These are phyloP conservation scores for Alligator sinensis DNA, from an alignment of 2,113 vertebrate species.

Conservation along the genomic window DNA sequence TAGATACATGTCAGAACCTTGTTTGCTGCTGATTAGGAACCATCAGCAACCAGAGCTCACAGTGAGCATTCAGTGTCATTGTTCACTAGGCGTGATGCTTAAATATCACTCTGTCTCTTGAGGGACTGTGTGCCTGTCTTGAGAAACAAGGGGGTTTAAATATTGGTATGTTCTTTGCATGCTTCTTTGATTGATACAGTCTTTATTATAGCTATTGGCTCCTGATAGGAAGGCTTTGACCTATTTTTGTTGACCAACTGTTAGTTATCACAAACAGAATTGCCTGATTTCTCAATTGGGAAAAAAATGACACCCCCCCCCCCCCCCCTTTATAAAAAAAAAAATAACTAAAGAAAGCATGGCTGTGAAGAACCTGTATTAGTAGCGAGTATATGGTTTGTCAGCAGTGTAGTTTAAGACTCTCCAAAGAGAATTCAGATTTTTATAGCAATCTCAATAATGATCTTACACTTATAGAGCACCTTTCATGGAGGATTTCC, in stretches of 20 bases:
- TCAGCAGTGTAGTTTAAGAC: constrained; percentile 34
- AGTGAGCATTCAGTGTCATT: not conserved
- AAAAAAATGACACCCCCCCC: not conserved
- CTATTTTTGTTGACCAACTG: not conserved
- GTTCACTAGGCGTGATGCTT: not conserved
- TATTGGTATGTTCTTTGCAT: not conserved
- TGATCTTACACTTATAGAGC: not conserved
- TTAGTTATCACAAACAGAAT: not conserved
- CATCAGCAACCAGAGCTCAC: not conserved
- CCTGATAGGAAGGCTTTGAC: constrained; percentile 2
- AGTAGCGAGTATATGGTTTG: not conserved
- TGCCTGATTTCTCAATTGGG: not conserved
- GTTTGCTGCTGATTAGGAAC: not conserved
- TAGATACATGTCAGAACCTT: not conserved
- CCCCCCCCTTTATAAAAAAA: too few species aligned
- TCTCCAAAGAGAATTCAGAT: not conserved
- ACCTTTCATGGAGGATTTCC: constrained; percentile 38
- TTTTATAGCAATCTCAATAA: constrained; percentile 18
- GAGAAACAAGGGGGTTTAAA: not conserved
- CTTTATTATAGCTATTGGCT: not conserved
- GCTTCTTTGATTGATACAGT: not conserved
- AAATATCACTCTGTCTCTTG: not conserved
- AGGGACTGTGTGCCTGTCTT: not conserved
- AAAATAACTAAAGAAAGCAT: not conserved
- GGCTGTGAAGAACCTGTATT: not conserved